Percentiles rank a stretch among this genome's conserved stretches.
Evolutionary conservation across 2,797 vertebrate species (phyloP).

Genomic region (Phrynocephalus guinanensis): DNA sequence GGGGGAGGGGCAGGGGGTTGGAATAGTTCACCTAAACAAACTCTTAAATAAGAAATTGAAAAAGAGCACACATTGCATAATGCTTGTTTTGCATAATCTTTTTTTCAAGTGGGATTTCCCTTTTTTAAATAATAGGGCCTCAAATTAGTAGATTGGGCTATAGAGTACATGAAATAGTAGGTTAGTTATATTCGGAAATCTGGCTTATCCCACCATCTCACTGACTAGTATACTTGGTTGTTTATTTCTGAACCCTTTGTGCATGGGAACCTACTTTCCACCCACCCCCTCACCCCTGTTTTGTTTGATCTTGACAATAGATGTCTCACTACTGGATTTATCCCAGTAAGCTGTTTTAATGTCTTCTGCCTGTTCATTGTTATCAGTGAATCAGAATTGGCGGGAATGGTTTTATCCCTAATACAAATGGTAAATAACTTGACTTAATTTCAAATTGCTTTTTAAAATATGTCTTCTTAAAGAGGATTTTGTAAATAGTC

Average conservation of each 20-base stretch:
- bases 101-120: not conserved
- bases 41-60: not conserved
- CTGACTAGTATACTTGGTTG: not conserved
- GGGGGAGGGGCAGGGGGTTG: not conserved
- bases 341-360: not conserved
- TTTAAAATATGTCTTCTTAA: not conserved
- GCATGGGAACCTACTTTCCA: not conserved
- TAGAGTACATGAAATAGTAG: conserved; percentile 39
- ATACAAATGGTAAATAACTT: not conserved
- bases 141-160: conserved; percentile 52
- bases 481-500: not conserved
- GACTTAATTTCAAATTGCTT: not conserved
- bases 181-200: not conserved
- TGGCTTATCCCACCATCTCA: not conserved
- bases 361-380: conserved; percentile 28
- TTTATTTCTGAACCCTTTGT: conserved; percentile 8
- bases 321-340: conserved; percentile 13
- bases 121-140: conserved; percentile 6
- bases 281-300: not conserved
- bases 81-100: conserved; percentile 30
- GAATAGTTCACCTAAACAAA: not conserved
- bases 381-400: conserved; percentile 4
- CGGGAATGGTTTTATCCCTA: not conserved
- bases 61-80: conserved; percentile 22
- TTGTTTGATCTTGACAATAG: conserved; percentile 13